A percentile compares a stretch with the other conserved stretches of the same genome.
Evolutionary conservation across 1,140 invertebrate genomes (phyloP).

Genomic region (Heterodera carotae): DNA sequence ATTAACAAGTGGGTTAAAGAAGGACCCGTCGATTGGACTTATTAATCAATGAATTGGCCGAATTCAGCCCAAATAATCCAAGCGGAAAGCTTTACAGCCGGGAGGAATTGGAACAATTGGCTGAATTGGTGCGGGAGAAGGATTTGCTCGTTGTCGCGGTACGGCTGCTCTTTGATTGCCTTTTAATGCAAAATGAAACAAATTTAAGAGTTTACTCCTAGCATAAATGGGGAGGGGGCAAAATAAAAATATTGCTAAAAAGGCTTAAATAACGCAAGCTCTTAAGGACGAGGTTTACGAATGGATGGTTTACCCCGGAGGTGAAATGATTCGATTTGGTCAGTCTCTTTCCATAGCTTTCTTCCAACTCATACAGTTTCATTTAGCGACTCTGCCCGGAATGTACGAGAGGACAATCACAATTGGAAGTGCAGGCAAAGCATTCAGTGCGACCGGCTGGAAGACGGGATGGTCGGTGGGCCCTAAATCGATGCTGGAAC

Average conservation of each 20-base stretch:
- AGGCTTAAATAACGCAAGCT: too few relatives aligned
- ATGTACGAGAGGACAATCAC: conserved; percentile 99
- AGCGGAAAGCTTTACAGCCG: conserved; percentile 68
- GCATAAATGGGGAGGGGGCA: too few relatives aligned
- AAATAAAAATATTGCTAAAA: too few relatives aligned
- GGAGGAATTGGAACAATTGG: conserved; percentile 76
- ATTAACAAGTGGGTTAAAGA: conserved; percentile 77
- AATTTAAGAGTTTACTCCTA: too few relatives aligned
- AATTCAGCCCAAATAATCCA: conserved; percentile 62
- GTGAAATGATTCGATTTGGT: conserved; percentile 86
- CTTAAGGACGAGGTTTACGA: conserved; percentile 92
- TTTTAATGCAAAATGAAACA: background rate
- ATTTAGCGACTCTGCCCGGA: conserved; percentile 81
- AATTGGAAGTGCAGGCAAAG: conserved; percentile 84
- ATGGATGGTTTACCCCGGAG: conserved; percentile 86
- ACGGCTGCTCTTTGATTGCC: background rate
- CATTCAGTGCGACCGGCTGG: conserved; percentile 95
- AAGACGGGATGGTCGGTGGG: conserved; percentile 86
- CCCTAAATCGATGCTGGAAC: conserved; percentile 77
- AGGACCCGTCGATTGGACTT: background rate
- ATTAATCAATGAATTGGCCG: background rate
- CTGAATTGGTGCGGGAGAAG: conserved; percentile 84
- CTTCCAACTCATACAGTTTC: too few relatives aligned
- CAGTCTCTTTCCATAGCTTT: conserved; percentile 47
- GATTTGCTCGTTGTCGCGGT: conserved; percentile 82